Evolutionary conservation across 2,113 vertebrate genomes (phyloP).

Genomic region (Rafetus swinhoei): DNA sequence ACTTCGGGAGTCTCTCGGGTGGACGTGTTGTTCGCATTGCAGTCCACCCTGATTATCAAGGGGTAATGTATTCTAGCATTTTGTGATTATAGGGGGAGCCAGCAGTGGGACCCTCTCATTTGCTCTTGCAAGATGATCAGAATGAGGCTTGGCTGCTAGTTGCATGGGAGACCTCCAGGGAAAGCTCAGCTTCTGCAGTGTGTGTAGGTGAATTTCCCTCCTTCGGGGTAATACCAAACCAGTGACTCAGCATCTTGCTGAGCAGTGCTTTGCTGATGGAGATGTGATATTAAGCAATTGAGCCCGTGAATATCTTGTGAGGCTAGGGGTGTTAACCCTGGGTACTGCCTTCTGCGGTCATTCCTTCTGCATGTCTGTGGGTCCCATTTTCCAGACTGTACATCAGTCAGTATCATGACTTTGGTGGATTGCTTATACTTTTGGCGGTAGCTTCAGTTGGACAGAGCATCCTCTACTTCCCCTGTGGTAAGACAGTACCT

Average conservation of each 20-base stretch:
- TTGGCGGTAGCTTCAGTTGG: accelerated
- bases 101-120: too few relatives aligned
- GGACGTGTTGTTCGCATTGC: conserved; percentile 94
- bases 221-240: not conserved
- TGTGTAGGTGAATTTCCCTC: not conserved
- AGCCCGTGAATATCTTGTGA: not conserved
- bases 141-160: not conserved
- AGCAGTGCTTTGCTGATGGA: not conserved
- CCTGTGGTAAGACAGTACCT: accelerated
- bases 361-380: not conserved
- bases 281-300: not conserved
- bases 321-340: not conserved
- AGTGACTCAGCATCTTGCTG: not conserved
- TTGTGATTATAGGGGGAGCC: accelerated
- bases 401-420: not conserved
- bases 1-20: conserved; percentile 93
- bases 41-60: conserved; percentile 97
- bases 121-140: not conserved
- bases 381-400: not conserved
- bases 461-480: not conserved
- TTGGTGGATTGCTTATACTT: not conserved
- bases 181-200: not conserved
- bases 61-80: conserved; percentile 78
- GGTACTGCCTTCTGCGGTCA: not conserved
- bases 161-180: accelerated